Evolutionary conservation across 2,113 vertebrate species (phyloP), one percentile per base, ranked within the genome.

Genomic region (Desmodus rotundus): DNA sequence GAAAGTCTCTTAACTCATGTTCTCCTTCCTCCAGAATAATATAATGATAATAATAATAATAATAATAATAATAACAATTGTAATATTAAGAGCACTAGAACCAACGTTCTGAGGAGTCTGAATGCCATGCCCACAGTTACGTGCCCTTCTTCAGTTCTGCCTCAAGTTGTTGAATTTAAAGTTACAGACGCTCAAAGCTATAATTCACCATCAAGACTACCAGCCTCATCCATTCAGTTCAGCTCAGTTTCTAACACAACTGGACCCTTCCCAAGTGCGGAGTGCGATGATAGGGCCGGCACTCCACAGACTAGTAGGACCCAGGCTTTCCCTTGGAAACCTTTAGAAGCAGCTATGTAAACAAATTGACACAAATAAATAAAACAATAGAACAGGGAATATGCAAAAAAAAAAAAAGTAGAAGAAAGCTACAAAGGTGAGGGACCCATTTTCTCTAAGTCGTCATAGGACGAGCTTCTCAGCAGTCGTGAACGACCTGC

Each of bases 21-120:
- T 95, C n/a, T 82, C 36, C 86, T 94, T 67, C 13, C 31, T 61
- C n/a, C 41, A 89, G 33, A 94, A 76, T 91, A 63, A 78, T 45
- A 47, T 56, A 19, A 82, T 33, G 67, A 56, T 31, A 73, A 38
- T 24, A 45, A 63, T 10, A 54, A 63, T 91, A 17, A 82, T 33
- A 74, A 56, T 31, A 73, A 38, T 24, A 45, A 63, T 10, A 54
- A 63, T 91, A 17, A n/a, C 7, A 74, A 19, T 6, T 11, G 17
- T 36, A 56, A 58, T 33, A 54, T 43, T 41, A 73, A 43, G 26
- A 28, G 22, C 77, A 36, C 20, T 31, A 68, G 54, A 77, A 91
- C 58, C 68, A 68, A 36, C 33, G 24, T 81, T 85, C 52, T 73
- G 33, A 80, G 36, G 15, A 56, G 15, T 43, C 33, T 6, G 52